phyloP scores from a whole-genome alignment of 2,888 invertebrate genomes.

The Rhaphigaster nebulosa region DNA sequence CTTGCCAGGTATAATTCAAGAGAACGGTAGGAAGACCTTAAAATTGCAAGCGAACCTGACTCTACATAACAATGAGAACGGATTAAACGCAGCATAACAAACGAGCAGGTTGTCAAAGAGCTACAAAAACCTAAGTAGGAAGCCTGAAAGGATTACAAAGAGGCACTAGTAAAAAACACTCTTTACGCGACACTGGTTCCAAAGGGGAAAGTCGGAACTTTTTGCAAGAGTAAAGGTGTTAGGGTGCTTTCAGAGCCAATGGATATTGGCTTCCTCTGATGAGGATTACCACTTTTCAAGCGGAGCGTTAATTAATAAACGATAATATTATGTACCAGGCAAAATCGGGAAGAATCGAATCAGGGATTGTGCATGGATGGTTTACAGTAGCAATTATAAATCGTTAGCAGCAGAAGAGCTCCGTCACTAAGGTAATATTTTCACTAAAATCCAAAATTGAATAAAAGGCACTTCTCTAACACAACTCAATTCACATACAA shows the following conservation, averaged over 20 bases:
- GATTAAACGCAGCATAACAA: constrained; percentile 14
- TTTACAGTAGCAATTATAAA: no score
- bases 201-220: background rate
- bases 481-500: no score
- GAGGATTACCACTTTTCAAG: background rate
- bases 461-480: no score
- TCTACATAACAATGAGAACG: background rate
- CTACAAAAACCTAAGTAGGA: background rate
- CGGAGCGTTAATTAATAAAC: background rate
- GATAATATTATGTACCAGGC: no score
- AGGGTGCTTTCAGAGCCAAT: background rate
- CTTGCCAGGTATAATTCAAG: background rate
- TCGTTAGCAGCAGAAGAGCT: no score
- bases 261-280: background rate
- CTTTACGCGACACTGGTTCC: background rate
- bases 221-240: background rate
- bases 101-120: background rate
- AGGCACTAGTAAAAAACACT: background rate
- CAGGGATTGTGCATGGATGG: no score
- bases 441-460: no score
- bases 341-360: no score
- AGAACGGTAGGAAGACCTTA: background rate
- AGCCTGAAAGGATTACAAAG: constrained; percentile 1
- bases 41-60: background rate
- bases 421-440: no score